Evolutionary conservation across 2,797 vertebrate genomes (phyloP).

Genomic region (Hippopotamyrus pictus): DNA sequence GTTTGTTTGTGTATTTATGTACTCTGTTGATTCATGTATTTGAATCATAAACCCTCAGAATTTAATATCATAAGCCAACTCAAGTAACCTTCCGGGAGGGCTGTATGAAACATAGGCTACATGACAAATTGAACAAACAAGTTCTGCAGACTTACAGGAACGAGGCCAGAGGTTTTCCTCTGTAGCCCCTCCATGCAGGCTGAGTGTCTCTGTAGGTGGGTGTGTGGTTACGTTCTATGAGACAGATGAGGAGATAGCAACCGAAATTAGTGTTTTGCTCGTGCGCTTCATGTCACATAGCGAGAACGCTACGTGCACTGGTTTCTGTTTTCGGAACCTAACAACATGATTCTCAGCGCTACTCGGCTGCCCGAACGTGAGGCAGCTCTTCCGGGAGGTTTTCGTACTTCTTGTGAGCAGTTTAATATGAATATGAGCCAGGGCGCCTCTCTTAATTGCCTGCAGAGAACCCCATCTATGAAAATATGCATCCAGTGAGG

Average conservation of each 20-base stretch:
- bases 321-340: background rate
- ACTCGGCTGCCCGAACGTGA: background rate
- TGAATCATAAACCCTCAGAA: background rate
- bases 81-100: background rate
- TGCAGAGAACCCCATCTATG: conserved; percentile 43
- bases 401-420: background rate
- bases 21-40: background rate
- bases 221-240: background rate
- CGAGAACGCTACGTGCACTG: background rate
- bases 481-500: conserved; percentile 37
- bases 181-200: background rate
- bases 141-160: background rate
- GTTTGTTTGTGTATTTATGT: background rate
- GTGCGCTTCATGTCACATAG: background rate
- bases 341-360: background rate
- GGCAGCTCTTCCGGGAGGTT: background rate
- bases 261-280: background rate
- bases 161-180: background rate
- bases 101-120: background rate
- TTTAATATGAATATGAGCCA: background rate
- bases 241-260: background rate
- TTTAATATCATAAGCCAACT: background rate
- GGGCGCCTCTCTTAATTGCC: background rate
- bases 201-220: background rate
- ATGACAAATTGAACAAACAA: background rate